These are phyloP conservation scores for Periphyllus acericola DNA, from an alignment of 2,888 invertebrate species.

Conservation along the genomic window DNA sequence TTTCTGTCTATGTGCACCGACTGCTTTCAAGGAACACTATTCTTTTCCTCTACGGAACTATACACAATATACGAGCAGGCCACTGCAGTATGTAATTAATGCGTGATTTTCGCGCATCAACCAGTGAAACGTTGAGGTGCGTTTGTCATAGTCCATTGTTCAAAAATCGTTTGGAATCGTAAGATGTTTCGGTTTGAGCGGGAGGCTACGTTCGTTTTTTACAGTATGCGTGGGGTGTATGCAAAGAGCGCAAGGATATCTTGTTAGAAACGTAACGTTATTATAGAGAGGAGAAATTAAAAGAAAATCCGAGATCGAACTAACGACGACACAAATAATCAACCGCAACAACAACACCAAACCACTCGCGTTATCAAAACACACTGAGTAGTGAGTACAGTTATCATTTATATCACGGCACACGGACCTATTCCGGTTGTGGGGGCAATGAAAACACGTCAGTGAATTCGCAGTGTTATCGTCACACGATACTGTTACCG, in stretches of 20 bases:
- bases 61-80: neutral
- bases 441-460: constrained; percentile 50
- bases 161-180: neutral
- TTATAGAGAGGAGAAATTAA: neutral
- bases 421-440: constrained; percentile 1
- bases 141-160: neutral
- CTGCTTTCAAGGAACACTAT: neutral
- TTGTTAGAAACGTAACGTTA: too few relatives aligned
- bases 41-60: neutral
- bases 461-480: constrained; percentile 26
- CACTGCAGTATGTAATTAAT: neutral
- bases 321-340: neutral
- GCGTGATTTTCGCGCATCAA: neutral
- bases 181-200: neutral
- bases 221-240: too few relatives aligned
- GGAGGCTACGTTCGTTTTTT: too few relatives aligned
- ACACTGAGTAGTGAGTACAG: neutral
- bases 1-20: neutral
- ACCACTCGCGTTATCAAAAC: constrained; percentile 22
- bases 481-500: neutral
- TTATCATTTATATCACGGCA: constrained; percentile 28
- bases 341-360: neutral
- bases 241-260: too few relatives aligned
- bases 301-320: neutral
- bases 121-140: neutral